Evolutionary conservation across 2,797 vertebrate species (phyloP).

Genomic region (Lagocephalus sceleratus): DNA sequence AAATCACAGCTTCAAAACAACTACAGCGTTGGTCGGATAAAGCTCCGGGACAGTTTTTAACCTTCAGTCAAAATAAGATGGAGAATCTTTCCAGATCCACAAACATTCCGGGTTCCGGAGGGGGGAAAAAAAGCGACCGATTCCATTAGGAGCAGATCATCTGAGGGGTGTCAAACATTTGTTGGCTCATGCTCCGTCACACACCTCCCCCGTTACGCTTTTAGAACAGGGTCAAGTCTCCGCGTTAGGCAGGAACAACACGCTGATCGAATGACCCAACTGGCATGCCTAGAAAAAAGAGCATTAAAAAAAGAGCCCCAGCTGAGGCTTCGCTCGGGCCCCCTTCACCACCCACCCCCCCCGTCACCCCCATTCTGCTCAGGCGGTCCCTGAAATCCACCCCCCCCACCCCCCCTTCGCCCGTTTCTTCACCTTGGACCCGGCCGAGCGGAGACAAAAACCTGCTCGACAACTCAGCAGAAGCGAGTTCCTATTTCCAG

Average conservation of each 20-base stretch:
- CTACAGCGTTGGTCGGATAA: no score
- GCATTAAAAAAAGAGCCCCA: conserved; percentile 66
- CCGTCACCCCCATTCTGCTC: conserved; percentile 17
- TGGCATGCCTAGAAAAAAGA: conserved; percentile 65
- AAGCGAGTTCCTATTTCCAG: conserved; percentile 46
- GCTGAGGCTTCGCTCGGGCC: neutral
- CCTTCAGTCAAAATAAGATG: no score
- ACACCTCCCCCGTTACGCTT: conserved; percentile 40
- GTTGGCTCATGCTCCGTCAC: conserved; percentile 7
- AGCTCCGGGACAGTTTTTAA: no score
- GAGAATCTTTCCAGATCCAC: no score
- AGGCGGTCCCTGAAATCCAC: conserved; percentile 51
- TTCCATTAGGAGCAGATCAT: neutral
- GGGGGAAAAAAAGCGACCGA: no score
- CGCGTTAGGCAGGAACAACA: conserved; percentile 38
- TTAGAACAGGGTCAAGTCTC: conserved; percentile 56
- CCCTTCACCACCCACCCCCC: conserved; percentile 32
- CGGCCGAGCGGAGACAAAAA: conserved; percentile 3
- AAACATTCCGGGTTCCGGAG: no score
- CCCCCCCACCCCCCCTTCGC: conserved; percentile 6
- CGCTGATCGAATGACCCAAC: conserved; percentile 69
- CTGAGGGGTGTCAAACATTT: conserved; percentile 9
- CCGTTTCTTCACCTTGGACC: conserved; percentile 13
- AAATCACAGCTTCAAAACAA: no score
- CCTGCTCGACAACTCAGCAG: neutral